Percentiles rank a stretch among this genome's conserved stretches.
phyloP scores from a whole-genome alignment of 2,797 vertebrate species.

The Galago senegalensis region DNA sequence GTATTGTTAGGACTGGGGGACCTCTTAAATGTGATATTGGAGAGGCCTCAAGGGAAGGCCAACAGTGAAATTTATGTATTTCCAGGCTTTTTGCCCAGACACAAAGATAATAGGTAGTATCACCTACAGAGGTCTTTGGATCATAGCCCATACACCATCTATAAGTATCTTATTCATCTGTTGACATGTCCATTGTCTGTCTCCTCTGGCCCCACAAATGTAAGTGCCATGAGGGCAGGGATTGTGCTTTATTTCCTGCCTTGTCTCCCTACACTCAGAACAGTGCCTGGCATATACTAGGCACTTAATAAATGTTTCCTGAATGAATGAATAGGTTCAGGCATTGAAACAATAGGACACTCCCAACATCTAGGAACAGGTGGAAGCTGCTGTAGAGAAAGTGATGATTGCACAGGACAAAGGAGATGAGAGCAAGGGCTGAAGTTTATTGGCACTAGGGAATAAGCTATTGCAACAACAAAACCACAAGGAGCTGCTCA shows the following conservation, averaged over 20 bases:
- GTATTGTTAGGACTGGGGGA: not conserved
- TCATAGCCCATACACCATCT: not conserved
- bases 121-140: not conserved
- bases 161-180: not conserved
- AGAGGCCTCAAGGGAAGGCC: not conserved
- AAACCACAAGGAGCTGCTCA: not conserved
- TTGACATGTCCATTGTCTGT: not conserved
- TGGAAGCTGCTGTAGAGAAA: not conserved
- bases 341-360: not conserved
- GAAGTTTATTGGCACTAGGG: slow-evolving; percentile 44
- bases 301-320: not conserved
- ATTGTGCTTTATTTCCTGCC: not conserved
- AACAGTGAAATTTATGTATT: not conserved
- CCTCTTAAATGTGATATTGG: not conserved
- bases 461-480: not conserved
- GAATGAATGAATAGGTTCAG: not conserved
- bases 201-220: not conserved
- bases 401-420: not conserved
- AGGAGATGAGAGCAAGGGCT: slow-evolving; percentile 6
- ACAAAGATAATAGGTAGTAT: not conserved
- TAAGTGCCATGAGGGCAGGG: not conserved
- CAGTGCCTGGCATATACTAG: not conserved
- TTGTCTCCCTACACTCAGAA: not conserved
- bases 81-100: not conserved
- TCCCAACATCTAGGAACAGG: not conserved